These are phyloP conservation scores for Romanogobio albipinnatus DNA, from an alignment of 2,113 vertebrate species.

Conservation along the genomic window DNA sequence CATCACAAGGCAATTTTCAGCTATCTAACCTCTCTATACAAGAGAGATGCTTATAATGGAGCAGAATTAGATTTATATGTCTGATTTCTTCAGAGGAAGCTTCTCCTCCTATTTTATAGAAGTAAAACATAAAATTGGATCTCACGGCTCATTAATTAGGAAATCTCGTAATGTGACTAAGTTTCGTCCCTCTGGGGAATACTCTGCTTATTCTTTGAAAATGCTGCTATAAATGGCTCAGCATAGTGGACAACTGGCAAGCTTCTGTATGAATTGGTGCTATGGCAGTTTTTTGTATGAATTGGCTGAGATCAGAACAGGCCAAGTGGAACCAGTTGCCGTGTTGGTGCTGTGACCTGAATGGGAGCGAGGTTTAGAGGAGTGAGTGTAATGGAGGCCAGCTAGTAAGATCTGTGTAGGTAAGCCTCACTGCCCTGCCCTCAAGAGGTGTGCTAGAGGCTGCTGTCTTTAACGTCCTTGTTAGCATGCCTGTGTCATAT, in stretches of 20 bases:
- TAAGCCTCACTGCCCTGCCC: too few species aligned
- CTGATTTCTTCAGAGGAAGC: slow-evolving; percentile 25
- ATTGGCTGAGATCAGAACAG: too few species aligned
- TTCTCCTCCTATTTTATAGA: neutral
- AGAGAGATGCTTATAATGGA: neutral
- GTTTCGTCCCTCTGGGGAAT: neutral
- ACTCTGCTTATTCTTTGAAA: neutral
- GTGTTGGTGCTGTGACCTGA: too few species aligned
- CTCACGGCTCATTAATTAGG: slow-evolving; percentile 2
- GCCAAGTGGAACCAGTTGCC: too few species aligned
- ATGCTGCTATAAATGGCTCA: neutral
- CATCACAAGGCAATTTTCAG: slow-evolving; percentile 8
- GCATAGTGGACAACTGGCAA: neutral
- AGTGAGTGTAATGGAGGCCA: too few species aligned
- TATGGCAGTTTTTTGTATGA: neutral
- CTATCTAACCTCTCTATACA: neutral
- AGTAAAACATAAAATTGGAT: neutral
- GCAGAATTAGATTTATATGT: slow-evolving; percentile 15
- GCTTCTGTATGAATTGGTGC: neutral
- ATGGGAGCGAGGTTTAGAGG: too few species aligned
- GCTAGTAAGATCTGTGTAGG: too few species aligned
- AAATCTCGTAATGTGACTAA: neutral
- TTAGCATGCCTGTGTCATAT: too few species aligned
- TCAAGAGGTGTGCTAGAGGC: too few species aligned
- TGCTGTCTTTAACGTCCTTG: too few species aligned